Evolutionary conservation across 2,888 invertebrate species (phyloP).

Genomic region (Drosophila hawaiiensis): DNA sequence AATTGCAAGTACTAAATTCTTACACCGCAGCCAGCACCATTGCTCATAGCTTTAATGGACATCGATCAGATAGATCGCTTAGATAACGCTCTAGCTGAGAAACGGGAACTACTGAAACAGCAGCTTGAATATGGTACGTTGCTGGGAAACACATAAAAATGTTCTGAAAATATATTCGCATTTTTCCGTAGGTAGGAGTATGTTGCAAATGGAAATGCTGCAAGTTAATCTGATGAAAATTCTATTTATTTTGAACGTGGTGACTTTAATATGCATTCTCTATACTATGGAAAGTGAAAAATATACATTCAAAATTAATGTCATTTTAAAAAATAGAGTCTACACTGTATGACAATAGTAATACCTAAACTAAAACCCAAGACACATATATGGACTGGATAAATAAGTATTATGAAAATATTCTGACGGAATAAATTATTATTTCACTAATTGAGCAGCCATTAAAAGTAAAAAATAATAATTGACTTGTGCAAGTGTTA

Average conservation of each 20-base stretch:
- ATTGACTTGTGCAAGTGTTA: too few species aligned
- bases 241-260: conserved; percentile 49
- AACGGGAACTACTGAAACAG: conserved; percentile 7
- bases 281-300: neutral
- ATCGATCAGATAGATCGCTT: conserved; percentile 8
- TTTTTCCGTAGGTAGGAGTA: conserved; percentile 24
- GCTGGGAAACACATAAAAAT: accelerated
- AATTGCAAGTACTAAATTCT: neutral
- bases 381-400: neutral
- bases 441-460: neutral
- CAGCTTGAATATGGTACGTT: conserved; percentile 33
- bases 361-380: neutral
- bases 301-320: neutral
- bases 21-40: conserved; percentile 22
- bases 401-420: neutral
- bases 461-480: neutral
- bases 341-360: neutral
- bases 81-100: conserved; percentile 2
- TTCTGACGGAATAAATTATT: neutral
- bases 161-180: neutral
- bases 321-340: neutral
- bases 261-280: conserved; percentile 42
- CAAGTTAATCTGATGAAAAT: conserved; percentile 66
- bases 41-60: neutral
- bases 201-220: conserved; percentile 48